A percentile compares a stretch with the other conserved stretches of the same genome.
phyloP scores from a whole-genome alignment of 2,113 vertebrate genomes.

The Poecile atricapillus region DNA sequence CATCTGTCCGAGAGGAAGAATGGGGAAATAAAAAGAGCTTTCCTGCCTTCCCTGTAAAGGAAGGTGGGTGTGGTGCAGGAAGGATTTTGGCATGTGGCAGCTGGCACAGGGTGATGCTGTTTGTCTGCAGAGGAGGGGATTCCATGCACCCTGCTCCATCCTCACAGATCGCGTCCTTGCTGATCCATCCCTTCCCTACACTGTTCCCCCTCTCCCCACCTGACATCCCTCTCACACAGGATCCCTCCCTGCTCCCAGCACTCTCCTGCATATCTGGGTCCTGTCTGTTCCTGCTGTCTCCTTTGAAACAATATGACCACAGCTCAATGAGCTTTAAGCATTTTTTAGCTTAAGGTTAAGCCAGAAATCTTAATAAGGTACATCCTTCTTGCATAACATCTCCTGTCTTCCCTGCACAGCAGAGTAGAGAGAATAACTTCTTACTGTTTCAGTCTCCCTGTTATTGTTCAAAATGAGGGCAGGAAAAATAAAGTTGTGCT shows the following conservation, averaged over 20 bases:
- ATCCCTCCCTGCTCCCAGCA: not conserved
- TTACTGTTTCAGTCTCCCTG: not conserved
- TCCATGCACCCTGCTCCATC: not conserved
- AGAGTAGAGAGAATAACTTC: not conserved
- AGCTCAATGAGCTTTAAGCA: not conserved
- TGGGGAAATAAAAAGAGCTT: not conserved
- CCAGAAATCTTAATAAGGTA: not conserved
- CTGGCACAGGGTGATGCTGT: not conserved
- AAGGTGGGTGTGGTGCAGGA: rapidly evolving
- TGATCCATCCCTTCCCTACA: not conserved
- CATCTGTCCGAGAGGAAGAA: not conserved
- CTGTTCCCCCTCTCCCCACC: not conserved
- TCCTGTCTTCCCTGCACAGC: not conserved
- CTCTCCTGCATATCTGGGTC: not conserved
- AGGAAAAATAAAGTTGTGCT: not conserved
- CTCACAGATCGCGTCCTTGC: not conserved
- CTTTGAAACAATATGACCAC: not conserved
- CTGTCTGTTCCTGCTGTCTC: not conserved
- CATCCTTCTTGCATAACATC: not conserved
- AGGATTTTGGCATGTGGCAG: not conserved
- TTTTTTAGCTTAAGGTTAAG: not conserved
- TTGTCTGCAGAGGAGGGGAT: not conserved
- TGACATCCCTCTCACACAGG: not conserved
- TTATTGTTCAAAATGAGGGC: rapidly evolving
- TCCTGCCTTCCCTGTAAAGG: not conserved